phyloP scores from a whole-genome alignment of 2,888 invertebrate genomes.

The Sphinx pinastri region DNA sequence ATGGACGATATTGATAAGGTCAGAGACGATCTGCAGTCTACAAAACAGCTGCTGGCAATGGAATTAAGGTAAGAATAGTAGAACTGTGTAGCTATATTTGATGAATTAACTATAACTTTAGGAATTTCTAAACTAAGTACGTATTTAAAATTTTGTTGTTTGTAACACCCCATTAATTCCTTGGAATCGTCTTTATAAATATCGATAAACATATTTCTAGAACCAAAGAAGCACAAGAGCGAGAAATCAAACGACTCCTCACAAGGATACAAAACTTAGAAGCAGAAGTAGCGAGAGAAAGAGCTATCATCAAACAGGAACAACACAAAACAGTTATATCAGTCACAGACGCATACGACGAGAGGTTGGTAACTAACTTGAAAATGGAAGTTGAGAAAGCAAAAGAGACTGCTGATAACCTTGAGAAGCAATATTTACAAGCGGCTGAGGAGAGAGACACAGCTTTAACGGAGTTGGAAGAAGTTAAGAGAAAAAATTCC shows the following conservation, averaged over 20 bases:
- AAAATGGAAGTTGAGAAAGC: constrained; percentile 91
- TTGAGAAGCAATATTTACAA: constrained; percentile 91
- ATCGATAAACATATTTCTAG: constrained; percentile 55
- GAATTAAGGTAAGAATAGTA: constrained; percentile 85
- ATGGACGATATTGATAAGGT: constrained; percentile 96
- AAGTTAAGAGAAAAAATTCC: constrained; percentile 90
- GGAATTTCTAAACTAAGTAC: too few species aligned
- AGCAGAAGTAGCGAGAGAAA: constrained; percentile 90
- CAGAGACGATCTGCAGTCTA: constrained; percentile 95
- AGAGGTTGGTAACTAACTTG: constrained; percentile 86
- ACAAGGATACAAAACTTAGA: constrained; percentile 92
- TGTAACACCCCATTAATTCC: background rate
- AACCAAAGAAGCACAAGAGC: constrained; percentile 92
- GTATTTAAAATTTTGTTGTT: too few species aligned
- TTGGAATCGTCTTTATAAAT: background rate
- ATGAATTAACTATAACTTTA: too few species aligned
- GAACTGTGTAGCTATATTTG: too few species aligned
- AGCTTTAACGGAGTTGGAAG: constrained; percentile 90
- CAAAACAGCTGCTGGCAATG: constrained; percentile 94
- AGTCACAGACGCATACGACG: constrained; percentile 84
- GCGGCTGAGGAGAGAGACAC: constrained; percentile 90
- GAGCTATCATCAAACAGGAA: constrained; percentile 80
- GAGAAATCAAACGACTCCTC: constrained; percentile 93
- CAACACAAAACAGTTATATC: constrained; percentile 81
- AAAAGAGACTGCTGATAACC: constrained; percentile 90